phyloP scores from a whole-genome alignment of 2,113 vertebrate genomes.

The Anguilla rostrata region DNA sequence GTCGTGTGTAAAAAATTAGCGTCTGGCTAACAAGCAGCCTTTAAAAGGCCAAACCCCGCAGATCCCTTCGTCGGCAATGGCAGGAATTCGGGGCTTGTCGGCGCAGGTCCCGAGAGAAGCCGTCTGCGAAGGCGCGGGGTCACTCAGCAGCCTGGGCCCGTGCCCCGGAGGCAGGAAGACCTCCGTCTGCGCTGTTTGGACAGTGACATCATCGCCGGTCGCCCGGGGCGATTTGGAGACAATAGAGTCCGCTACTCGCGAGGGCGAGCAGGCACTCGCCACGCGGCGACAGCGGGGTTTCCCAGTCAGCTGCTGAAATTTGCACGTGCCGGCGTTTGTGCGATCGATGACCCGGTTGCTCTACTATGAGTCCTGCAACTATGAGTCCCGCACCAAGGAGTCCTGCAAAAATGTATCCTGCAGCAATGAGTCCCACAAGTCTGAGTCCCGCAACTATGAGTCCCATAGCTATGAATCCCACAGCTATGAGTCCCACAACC shows the following conservation, averaged over 20 bases:
- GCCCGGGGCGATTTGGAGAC: not conserved
- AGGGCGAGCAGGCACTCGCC: not conserved
- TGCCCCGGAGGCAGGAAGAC: not conserved
- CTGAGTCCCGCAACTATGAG: too few relatives aligned
- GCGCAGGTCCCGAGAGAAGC: not conserved
- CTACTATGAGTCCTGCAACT: too few relatives aligned
- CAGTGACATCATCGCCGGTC: not conserved
- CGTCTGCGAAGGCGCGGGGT: not conserved
- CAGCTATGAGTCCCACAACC: too few relatives aligned
- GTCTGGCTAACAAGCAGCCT: not conserved
- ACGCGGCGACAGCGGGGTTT: not conserved
- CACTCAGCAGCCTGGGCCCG: not conserved
- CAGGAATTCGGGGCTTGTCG: not conserved
- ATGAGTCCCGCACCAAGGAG: too few relatives aligned
- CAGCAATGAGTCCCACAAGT: too few relatives aligned
- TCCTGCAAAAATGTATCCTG: too few relatives aligned
- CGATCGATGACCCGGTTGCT: too few relatives aligned
- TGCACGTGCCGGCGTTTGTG: not conserved
- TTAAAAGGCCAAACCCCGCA: not conserved
- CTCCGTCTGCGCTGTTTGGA: not conserved
- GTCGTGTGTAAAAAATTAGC: not conserved
- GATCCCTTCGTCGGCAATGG: not conserved
- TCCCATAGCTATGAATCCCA: too few relatives aligned
- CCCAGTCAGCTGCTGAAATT: not conserved
- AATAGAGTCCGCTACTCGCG: not conserved